Conservation (phyloP, 1,140 invertebrate genomes). For the Lepidotrigona ventralis region DNA sequence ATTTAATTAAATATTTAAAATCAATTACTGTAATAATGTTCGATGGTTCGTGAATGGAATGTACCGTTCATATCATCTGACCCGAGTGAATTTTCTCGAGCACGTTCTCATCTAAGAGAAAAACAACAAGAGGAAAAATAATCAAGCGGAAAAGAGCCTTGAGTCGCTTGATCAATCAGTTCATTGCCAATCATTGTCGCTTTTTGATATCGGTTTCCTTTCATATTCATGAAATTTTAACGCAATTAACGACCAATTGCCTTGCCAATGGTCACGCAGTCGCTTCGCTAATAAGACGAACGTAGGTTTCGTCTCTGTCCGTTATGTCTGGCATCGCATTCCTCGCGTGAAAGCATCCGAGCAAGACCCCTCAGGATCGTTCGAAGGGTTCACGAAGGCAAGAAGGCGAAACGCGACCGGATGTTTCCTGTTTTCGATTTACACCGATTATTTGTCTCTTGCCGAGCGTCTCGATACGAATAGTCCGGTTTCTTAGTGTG, state of each 20-base stretch:
- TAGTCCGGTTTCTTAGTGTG: neutral
- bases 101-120: neutral
- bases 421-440: constrained; percentile 8
- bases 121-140: neutral
- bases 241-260: constrained; percentile 10
- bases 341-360: constrained; percentile 18
- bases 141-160: neutral
- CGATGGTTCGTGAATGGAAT: too few relatives aligned
- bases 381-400: neutral
- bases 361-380: constrained; percentile 32
- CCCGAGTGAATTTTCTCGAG: neutral
- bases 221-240: constrained; percentile 21
- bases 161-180: neutral
- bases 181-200: neutral
- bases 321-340: constrained; percentile 28
- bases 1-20: too few relatives aligned
- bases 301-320: neutral
- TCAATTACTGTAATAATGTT: too few relatives aligned
- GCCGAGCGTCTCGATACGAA: neutral
- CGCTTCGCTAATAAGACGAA: constrained; percentile 8
- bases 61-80: too few relatives aligned
- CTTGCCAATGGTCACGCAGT: neutral
- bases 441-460: neutral
- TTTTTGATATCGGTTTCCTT: constrained; percentile 18
- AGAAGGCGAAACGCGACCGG: neutral